These are phyloP conservation scores for Argyrosomus regius DNA, from an alignment of 2,797 vertebrate species.

Conservation along the genomic window DNA sequence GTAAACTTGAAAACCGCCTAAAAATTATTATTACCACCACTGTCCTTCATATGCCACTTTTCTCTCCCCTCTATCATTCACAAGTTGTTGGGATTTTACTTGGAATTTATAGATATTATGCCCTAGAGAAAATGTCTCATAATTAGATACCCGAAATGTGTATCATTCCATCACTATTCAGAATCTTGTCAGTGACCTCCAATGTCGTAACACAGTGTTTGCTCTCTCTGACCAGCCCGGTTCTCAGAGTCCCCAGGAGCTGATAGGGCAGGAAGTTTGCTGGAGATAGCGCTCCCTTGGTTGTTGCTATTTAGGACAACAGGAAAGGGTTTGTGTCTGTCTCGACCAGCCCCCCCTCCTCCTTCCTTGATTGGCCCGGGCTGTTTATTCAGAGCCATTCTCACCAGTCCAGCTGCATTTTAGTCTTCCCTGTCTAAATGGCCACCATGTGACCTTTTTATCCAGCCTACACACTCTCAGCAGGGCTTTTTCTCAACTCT, in stretches of 20 bases:
- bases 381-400: slow-evolving; percentile 76
- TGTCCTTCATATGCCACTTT: background rate
- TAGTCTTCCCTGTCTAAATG: slow-evolving; percentile 55
- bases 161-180: slow-evolving; percentile 11
- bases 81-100: background rate
- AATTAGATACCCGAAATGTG: background rate
- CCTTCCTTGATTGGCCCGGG: slow-evolving; percentile 65
- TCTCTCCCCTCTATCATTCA: background rate
- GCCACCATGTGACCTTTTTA: slow-evolving; percentile 56
- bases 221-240: slow-evolving; percentile 34
- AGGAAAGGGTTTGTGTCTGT: slow-evolving; percentile 79
- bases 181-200: slow-evolving; percentile 15
- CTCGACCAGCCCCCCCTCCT: slow-evolving; percentile 39
- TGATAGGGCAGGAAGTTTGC: slow-evolving; percentile 72
- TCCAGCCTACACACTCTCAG: slow-evolving; percentile 18
- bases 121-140: background rate
- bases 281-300: slow-evolving; percentile 67
- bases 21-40: background rate
- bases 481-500: background rate
- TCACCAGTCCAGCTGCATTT: slow-evolving; percentile 70
- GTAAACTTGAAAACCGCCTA: slow-evolving; percentile 2
- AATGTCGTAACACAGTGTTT: slow-evolving; percentile 26
- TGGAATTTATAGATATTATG: background rate
- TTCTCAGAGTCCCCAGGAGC: slow-evolving; percentile 64
- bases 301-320: slow-evolving; percentile 81